A percentile compares a stretch with the other conserved stretches of the same genome.
These are phyloP conservation scores for Perdita meconis DNA, from an alignment of 2,888 invertebrate genomes.

Conservation along the genomic window DNA sequence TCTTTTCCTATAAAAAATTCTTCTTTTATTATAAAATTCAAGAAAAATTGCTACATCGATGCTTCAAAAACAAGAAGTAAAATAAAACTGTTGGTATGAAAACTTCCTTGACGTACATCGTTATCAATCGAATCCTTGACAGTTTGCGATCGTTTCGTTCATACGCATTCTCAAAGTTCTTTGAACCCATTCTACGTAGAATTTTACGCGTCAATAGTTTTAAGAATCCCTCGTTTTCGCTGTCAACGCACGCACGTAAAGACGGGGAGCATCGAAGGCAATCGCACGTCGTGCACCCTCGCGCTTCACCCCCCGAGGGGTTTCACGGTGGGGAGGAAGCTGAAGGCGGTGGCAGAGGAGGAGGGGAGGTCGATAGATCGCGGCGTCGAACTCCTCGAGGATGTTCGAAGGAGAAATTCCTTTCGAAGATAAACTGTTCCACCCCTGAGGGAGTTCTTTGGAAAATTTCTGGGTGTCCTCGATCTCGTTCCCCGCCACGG, in stretches of 20 bases:
- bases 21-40: too few species aligned
- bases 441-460: conserved; percentile 40
- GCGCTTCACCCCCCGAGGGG: conserved; percentile 33
- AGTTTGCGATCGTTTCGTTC: conserved; percentile 14
- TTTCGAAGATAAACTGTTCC: conserved; percentile 58
- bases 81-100: too few species aligned
- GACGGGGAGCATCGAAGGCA: conserved; percentile 35
- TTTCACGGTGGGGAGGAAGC: too few species aligned
- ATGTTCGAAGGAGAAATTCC: conserved; percentile 50
- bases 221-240: background rate
- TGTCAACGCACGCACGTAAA: conserved; percentile 42
- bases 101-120: conserved; percentile 9
- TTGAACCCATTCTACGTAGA: conserved; percentile 14
- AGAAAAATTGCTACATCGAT: too few species aligned
- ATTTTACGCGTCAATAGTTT: conserved; percentile 36
- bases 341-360: too few species aligned
- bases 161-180: background rate
- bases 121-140: conserved; percentile 24
- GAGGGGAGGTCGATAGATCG: conserved; percentile 58
- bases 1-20: too few species aligned
- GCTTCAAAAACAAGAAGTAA: too few species aligned
- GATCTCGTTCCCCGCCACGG: background rate
- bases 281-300: conserved; percentile 43
- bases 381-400: conserved; percentile 39
- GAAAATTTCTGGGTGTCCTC: conserved; percentile 42